phyloP scores from a whole-genome alignment of 2,797 vertebrate species.

The Bradypus variegatus region DNA sequence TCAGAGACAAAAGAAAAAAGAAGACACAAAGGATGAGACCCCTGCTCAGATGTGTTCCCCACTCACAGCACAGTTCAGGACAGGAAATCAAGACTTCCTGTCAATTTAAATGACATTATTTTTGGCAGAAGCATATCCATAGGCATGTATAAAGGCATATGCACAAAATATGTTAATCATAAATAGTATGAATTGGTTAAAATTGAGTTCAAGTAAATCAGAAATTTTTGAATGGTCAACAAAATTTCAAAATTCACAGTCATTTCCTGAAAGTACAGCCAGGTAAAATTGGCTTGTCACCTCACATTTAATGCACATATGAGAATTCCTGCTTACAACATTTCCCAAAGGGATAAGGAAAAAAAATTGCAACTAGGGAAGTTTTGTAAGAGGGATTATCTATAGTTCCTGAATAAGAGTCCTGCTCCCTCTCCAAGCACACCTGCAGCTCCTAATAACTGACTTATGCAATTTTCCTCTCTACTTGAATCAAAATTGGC shows the following conservation, averaged over 20 bases:
- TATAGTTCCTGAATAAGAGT: slow-evolving; percentile 55
- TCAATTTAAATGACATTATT: neutral
- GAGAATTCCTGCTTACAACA: slow-evolving; percentile 53
- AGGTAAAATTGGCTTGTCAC: slow-evolving; percentile 61
- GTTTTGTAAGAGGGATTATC: slow-evolving; percentile 67
- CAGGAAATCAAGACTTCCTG: slow-evolving; percentile 37
- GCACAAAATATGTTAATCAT: neutral
- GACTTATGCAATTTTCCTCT: slow-evolving; percentile 65
- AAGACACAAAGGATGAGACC: neutral
- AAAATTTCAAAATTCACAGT: slow-evolving; percentile 50
- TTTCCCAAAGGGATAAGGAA: slow-evolving; percentile 45
- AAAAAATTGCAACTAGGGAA: slow-evolving; percentile 40
- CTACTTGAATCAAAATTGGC: slow-evolving; percentile 68
- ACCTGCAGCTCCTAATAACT: slow-evolving; percentile 66
- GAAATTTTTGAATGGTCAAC: slow-evolving; percentile 21
- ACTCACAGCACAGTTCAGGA: neutral
- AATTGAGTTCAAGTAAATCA: slow-evolving; percentile 34
- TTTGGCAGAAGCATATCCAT: neutral
- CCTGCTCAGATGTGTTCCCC: neutral
- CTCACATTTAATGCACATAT: slow-evolving; percentile 48
- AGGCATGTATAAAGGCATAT: neutral
- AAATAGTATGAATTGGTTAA: neutral
- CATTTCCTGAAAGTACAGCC: slow-evolving; percentile 38
- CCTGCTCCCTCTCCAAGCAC: slow-evolving; percentile 59
- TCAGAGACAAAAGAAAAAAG: neutral